Conservation (phyloP, 1,140 invertebrate genomes). For the Periplaneta americana region DNA sequence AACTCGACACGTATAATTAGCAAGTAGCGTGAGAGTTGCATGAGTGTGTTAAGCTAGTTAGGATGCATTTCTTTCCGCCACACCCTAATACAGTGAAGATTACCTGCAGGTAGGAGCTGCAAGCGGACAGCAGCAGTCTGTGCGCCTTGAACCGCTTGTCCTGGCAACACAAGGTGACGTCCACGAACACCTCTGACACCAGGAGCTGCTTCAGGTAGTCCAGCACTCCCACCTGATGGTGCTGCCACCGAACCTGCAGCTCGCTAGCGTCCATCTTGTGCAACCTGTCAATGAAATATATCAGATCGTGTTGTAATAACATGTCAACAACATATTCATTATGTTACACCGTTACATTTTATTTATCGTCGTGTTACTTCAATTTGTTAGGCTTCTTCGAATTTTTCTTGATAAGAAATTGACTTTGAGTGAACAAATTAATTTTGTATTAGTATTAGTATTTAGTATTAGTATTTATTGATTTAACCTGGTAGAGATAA, state of each 20-base stretch:
- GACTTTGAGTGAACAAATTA: not conserved
- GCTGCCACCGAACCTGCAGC: conserved; percentile 3
- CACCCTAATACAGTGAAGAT: too few relatives aligned
- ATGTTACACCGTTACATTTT: not conserved
- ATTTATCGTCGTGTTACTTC: not conserved
- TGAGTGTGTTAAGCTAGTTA: too few relatives aligned
- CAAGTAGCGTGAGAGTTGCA: too few relatives aligned
- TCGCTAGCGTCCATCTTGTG: not conserved
- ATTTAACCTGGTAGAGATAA: too few relatives aligned
- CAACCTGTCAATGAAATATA: not conserved
- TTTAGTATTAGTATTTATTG: not conserved
- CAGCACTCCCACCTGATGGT: conserved; percentile 12
- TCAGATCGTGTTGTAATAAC: not conserved
- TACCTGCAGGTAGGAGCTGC: conserved; percentile 19
- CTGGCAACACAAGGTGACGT: conserved; percentile 33
- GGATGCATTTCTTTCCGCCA: too few relatives aligned
- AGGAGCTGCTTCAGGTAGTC: conserved; percentile 8
- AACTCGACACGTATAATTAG: too few relatives aligned
- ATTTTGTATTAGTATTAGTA: not conserved
- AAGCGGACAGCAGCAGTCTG: conserved; percentile 12
- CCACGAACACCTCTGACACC: conserved; percentile 20
- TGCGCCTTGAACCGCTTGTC: conserved; percentile 22
- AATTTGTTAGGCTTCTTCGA: not conserved
- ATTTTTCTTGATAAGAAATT: not conserved
- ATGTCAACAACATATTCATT: not conserved